These are phyloP conservation scores for Dasyornis broadbenti DNA, from an alignment of 2,113 vertebrate species.

Conservation along the genomic window DNA sequence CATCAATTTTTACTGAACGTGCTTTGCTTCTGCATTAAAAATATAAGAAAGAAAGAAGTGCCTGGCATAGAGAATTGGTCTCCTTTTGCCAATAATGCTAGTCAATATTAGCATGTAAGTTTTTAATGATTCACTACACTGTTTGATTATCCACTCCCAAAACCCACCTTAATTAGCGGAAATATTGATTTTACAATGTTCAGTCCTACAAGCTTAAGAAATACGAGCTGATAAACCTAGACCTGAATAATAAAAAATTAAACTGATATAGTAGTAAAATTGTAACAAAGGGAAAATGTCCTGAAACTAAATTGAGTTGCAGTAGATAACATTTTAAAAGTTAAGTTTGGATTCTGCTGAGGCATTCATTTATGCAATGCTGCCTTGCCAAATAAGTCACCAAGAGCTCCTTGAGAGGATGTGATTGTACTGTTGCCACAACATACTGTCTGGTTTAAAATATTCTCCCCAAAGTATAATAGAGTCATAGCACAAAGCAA, in stretches of 20 bases:
- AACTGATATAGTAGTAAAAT: slow-evolving; percentile 26
- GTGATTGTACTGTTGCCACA: background rate
- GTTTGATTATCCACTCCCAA: slow-evolving; percentile 7
- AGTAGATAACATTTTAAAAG: background rate
- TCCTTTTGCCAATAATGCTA: slow-evolving; percentile 45
- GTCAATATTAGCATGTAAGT: slow-evolving; percentile 58
- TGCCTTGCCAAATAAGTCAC: background rate
- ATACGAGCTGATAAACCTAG: slow-evolving; percentile 46
- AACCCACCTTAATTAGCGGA: slow-evolving; percentile 56
- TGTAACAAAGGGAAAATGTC: background rate
- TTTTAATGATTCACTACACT: slow-evolving; percentile 60
- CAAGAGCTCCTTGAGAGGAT: background rate
- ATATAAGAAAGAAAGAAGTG: background rate
- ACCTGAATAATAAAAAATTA: slow-evolving; percentile 27
- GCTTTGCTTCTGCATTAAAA: slow-evolving; percentile 35
- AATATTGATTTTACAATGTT: slow-evolving; percentile 61
- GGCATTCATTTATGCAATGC: background rate
- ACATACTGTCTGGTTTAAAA: background rate
- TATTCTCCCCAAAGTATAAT: background rate
- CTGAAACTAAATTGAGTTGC: background rate
- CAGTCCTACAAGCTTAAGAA: slow-evolving; percentile 49
- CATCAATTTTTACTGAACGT: background rate
- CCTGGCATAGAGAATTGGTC: slow-evolving; percentile 14
- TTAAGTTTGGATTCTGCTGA: background rate
- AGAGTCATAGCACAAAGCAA: background rate